Evolutionary conservation across 2,797 vertebrate species (phyloP).

Genomic region (Smutsia gigantea): DNA sequence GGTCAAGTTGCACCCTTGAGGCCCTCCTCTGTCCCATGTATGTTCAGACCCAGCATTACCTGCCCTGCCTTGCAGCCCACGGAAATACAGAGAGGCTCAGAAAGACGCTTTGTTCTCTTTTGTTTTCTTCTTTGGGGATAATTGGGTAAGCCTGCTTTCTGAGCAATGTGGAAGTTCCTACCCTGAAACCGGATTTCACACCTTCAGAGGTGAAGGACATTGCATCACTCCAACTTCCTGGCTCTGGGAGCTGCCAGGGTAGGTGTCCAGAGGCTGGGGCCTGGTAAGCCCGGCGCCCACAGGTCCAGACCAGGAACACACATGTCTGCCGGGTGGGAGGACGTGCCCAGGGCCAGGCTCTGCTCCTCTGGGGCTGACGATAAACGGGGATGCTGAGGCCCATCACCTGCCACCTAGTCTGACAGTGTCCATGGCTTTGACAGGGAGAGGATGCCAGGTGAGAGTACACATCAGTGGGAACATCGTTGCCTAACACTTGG

Average conservation of each 20-base stretch:
- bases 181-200: constrained; percentile 8
- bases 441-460: not conserved
- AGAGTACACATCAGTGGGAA: not conserved
- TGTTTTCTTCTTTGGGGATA: not conserved
- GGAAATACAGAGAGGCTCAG: not conserved
- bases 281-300: too few species aligned
- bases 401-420: not conserved
- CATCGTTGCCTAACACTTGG: not conserved
- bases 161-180: constrained; percentile 27
- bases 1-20: not conserved
- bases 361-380: not conserved
- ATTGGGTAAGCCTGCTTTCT: not conserved
- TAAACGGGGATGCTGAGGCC: not conserved
- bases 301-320: not conserved
- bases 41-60: not conserved
- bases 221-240: not conserved
- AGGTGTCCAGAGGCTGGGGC: not conserved
- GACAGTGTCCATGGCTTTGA: not conserved
- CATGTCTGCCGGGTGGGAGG: not conserved
- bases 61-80: not conserved
- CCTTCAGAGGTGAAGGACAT: not conserved
- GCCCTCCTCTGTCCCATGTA: not conserved
- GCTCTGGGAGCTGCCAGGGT: not conserved
- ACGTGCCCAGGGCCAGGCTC: not conserved
- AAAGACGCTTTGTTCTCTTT: not conserved